A percentile compares a stretch with the other conserved stretches of the same genome.
Conservation (phyloP, 2,113 vertebrate genomes). For the Recurvirostra avosetta region DNA sequence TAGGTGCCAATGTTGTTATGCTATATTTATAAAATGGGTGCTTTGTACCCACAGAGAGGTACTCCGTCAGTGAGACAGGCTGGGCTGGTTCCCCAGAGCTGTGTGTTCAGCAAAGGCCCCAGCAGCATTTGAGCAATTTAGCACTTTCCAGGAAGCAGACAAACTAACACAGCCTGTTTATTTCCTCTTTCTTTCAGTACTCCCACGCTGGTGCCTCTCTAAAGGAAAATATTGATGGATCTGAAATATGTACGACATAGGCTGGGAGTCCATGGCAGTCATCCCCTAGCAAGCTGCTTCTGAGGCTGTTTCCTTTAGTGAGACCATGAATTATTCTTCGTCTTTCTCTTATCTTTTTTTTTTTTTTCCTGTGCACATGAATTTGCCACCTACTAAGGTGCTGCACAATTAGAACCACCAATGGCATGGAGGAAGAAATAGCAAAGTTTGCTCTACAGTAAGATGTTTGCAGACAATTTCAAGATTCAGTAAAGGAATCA, state of each 20-base stretch:
- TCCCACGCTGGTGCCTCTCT: conserved; percentile 39
- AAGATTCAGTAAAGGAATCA: not conserved
- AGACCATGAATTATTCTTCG: not conserved
- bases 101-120: not conserved
- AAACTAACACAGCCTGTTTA: conserved; percentile 53
- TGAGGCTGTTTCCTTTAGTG: not conserved
- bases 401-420: not conserved
- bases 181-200: conserved; percentile 51
- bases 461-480: not conserved
- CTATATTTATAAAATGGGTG: not conserved
- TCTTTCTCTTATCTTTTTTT: not conserved
- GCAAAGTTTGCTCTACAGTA: not conserved
- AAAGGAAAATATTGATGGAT: conserved; percentile 61
- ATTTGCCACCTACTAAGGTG: not conserved
- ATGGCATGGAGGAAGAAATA: not conserved
- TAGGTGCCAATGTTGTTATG: not conserved
- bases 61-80: not conserved
- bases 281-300: conserved; percentile 23
- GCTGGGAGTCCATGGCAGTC: conserved; percentile 25
- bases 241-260: conserved; percentile 28
- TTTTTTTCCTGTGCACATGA: not conserved
- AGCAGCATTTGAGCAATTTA: conserved; percentile 60
- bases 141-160: conserved; percentile 45
- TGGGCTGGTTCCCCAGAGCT: not conserved
- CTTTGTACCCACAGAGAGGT: not conserved